phyloP scores from a whole-genome alignment of 2,113 vertebrate species.

The Cheilinus undulatus region DNA sequence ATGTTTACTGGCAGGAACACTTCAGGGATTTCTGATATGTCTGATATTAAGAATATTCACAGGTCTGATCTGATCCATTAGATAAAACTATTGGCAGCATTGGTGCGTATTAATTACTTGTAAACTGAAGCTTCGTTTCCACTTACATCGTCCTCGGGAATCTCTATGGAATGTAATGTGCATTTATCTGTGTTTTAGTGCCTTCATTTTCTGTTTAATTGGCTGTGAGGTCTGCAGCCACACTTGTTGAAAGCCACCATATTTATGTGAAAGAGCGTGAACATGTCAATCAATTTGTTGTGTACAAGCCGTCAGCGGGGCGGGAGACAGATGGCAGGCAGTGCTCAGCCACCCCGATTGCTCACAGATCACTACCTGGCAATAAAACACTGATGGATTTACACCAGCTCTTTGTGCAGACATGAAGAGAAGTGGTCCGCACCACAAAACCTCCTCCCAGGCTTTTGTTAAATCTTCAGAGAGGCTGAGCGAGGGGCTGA shows the following conservation, averaged over 20 bases:
- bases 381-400: slow-evolving; percentile 47
- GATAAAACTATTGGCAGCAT: too few species aligned
- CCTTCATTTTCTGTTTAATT: not conserved
- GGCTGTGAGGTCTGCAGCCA: not conserved
- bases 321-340: slow-evolving; percentile 50
- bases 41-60: too few species aligned
- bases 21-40: too few species aligned
- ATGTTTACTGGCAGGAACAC: too few species aligned
- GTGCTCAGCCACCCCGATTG: slow-evolving; percentile 25
- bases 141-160: too few species aligned
- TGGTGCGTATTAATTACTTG: too few species aligned
- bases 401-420: slow-evolving; percentile 46
- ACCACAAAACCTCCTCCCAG: slow-evolving; percentile 29
- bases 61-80: too few species aligned
- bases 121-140: too few species aligned
- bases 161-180: too few species aligned
- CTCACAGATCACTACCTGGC: slow-evolving; percentile 62
- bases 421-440: slow-evolving; percentile 35
- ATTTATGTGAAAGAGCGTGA: slow-evolving; percentile 19
- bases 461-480: slow-evolving; percentile 41
- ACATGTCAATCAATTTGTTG: slow-evolving; percentile 33
- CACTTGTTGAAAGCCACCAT: slow-evolving; percentile 51
- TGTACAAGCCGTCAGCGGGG: slow-evolving; percentile 2
- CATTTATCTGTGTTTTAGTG: too few species aligned
- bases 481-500: slow-evolving; percentile 18